These are phyloP conservation scores for Cephus sareptanus DNA, from an alignment of 2,888 invertebrate species.

Conservation along the genomic window DNA sequence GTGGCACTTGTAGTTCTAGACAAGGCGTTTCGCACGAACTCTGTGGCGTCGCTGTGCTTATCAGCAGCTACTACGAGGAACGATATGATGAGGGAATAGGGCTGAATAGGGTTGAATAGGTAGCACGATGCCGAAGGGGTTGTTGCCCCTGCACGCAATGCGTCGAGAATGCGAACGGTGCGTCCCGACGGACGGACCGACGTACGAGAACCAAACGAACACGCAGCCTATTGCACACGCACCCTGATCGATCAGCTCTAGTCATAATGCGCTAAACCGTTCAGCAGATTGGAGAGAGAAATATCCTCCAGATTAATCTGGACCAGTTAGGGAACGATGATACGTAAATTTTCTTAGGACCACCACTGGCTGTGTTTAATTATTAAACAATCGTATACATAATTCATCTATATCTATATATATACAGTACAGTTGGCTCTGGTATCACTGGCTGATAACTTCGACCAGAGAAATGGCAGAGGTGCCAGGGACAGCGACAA, in stretches of 20 bases:
- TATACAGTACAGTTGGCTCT: too few species aligned
- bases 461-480: too few species aligned
- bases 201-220: conserved; percentile 25
- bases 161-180: conserved; percentile 40
- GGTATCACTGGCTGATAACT: too few species aligned
- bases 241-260: conserved; percentile 45
- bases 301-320: too few species aligned
- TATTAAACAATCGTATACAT: too few species aligned
- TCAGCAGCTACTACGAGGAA: conserved; percentile 1
- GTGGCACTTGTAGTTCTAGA: conserved; percentile 11
- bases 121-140: too few species aligned
- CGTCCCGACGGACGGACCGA: conserved; percentile 34
- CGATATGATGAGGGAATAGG: neutral
- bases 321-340: too few species aligned
- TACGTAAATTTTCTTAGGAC: too few species aligned
- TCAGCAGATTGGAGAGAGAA: neutral
- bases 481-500: too few species aligned
- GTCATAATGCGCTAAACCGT: conserved; percentile 38
- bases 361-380: too few species aligned
- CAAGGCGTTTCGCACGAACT: conserved; percentile 9
- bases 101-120: neutral
- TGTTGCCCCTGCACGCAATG: conserved; percentile 41
- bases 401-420: too few species aligned
- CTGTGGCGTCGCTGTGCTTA: neutral
- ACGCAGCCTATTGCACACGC: conserved; percentile 43